Conservation (phyloP, 2,888 invertebrate species). For the Drosophila subquinaria region DNA sequence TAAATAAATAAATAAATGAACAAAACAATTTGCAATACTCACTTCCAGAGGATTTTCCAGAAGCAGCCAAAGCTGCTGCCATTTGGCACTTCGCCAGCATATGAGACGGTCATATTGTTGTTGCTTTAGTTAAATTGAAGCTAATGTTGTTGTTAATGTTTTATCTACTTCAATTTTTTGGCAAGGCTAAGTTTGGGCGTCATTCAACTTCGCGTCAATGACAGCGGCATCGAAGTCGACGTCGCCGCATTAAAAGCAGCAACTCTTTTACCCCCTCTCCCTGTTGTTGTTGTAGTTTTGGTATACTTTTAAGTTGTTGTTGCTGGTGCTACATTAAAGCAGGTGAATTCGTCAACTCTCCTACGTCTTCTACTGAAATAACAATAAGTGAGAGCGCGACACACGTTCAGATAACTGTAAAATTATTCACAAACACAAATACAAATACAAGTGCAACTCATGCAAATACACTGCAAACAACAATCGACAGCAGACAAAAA, state of each 20-base stretch:
- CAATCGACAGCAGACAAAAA: constrained; percentile 13
- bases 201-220: constrained; percentile 64
- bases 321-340: constrained; percentile 34
- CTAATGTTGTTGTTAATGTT: constrained; percentile 21
- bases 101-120: constrained; percentile 92
- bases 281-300: constrained; percentile 1
- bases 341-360: constrained; percentile 56
- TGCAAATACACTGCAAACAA: constrained; percentile 74
- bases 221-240: constrained; percentile 53
- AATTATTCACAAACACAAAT: constrained; percentile 64
- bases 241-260: constrained; percentile 54
- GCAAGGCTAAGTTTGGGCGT: constrained; percentile 50
- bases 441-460: constrained; percentile 68
- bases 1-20: no score
- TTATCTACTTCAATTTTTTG: constrained; percentile 27
- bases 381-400: constrained; percentile 54
- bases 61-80: constrained; percentile 97
- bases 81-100: constrained; percentile 95
- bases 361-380: constrained; percentile 52
- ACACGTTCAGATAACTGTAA: constrained; percentile 69
- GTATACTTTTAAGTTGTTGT: constrained; percentile 14
- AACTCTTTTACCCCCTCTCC: background rate
- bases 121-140: constrained; percentile 2
- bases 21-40: constrained; percentile 84
- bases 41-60: constrained; percentile 95